phyloP scores from a whole-genome alignment of 2,113 vertebrate species.

The Carassius carassius region DNA sequence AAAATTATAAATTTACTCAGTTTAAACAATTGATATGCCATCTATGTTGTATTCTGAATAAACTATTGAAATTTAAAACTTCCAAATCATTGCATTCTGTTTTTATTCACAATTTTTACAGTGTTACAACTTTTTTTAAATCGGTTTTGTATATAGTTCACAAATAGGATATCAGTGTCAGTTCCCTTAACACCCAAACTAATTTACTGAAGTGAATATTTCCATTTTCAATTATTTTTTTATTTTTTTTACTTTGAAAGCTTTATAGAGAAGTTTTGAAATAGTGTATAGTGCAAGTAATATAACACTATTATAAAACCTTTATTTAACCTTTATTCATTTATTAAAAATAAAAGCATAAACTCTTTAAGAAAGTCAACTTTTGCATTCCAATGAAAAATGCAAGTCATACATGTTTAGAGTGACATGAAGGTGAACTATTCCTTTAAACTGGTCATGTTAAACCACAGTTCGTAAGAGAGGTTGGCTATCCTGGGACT shows the following conservation, averaged over 20 bases:
- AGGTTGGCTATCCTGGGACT: slow-evolving; percentile 69
- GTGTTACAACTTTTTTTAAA: too few relatives aligned
- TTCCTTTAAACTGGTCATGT: slow-evolving; percentile 58
- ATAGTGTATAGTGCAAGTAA: neutral
- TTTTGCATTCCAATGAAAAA: neutral
- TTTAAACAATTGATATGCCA: too few relatives aligned
- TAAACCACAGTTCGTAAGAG: slow-evolving; percentile 63
- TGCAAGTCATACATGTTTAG: neutral
- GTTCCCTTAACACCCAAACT: neutral
- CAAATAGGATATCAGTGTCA: neutral
- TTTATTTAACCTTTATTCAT: neutral
- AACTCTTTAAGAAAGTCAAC: neutral
- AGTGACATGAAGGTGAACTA: neutral
- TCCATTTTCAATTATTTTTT: neutral
- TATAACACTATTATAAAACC: neutral
- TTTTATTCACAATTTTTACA: too few relatives aligned
- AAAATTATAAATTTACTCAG: too few relatives aligned
- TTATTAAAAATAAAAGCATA: neutral
- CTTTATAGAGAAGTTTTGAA: neutral
- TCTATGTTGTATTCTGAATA: too few relatives aligned
- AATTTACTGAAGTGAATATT: neutral
- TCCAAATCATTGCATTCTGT: too few relatives aligned
- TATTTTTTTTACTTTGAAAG: neutral
- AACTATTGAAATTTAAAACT: too few relatives aligned
- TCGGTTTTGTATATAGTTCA: too few relatives aligned